Base-by-base conservation (phyloP, 2,113 vertebrate species). In the Hassar affinis region DNA sequence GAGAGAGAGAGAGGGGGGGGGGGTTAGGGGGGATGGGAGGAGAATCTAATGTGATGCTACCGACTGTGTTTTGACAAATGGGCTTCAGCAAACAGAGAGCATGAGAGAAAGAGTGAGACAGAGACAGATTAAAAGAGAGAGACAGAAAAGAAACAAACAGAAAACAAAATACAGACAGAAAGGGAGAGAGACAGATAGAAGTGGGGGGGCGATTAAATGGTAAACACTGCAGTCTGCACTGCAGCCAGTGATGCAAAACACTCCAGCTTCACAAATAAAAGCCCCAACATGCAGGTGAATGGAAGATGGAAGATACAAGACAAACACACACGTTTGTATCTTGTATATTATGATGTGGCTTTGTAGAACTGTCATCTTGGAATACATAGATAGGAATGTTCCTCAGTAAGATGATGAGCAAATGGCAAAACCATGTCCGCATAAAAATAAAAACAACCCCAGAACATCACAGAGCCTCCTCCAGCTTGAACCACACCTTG, bases 211-310 rank as follows among this genome's bases (percentile, higher is more conserved):
- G 91, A 93, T 92, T 91, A 93, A 92, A 96, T 90, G 90, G 91
- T 94, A 93, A 93, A 95, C 95, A 94, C 93, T 94, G 95, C 95
- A 94, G 94, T 94, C 92, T 89, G 92, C 93, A 93, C 95, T 90
- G 88, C 88, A 85, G 79, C 90, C 83, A 87, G 80, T 69, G 12
- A 17, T 81, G 89, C 86, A 91, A 86, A 85, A 91, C 2, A 90
- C 86, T 85, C 56, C 80, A 62, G 30, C 79, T 81, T 72, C 38
- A 42, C n/a, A 35, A 47, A 76, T 52, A 56, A 57, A 25, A 82
- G 30, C 71, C 47, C 9, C 64, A n/a, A 8, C 25, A 33, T 33
- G 14, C 0, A 51, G 10, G 49, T 51, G 12, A 51, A 51, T 51
- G 49, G 10, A 12, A 51, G 10, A 51, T 12, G 12, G 2, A 14